Evolutionary conservation across 2,888 invertebrate species (phyloP).

Genomic region (Agrochola macilenta): DNA sequence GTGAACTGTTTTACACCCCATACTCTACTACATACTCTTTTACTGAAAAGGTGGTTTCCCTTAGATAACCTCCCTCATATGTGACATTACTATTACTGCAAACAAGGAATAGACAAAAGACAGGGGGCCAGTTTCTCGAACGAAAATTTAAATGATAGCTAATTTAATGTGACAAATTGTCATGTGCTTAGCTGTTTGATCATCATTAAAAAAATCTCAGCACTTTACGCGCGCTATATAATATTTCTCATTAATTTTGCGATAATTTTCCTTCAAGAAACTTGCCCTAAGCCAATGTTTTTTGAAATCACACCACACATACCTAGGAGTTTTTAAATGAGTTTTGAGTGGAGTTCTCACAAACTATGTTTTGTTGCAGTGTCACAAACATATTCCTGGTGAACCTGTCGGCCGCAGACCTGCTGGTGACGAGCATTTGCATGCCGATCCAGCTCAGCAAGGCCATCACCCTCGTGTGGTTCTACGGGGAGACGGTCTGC

Average conservation of each 20-base stretch:
- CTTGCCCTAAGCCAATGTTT: not conserved
- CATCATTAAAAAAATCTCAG: not conserved
- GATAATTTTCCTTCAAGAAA: not conserved
- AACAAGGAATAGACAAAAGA: too few species aligned
- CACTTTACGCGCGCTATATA: not conserved
- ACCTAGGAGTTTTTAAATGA: not conserved
- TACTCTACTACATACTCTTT: too few species aligned
- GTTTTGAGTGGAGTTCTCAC: slow-evolving; percentile 1
- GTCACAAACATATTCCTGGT: slow-evolving; percentile 94
- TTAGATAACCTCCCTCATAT: too few species aligned
- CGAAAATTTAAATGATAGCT: not conserved
- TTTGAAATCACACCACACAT: not conserved
- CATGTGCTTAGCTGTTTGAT: too few species aligned
- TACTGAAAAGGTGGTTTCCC: too few species aligned
- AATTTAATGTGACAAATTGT: not conserved
- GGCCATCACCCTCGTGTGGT: slow-evolving; percentile 93
- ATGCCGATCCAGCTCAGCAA: slow-evolving; percentile 94
- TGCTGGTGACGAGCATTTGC: slow-evolving; percentile 93
- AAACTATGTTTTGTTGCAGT: slow-evolving; percentile 86
- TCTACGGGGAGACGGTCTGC: slow-evolving; percentile 94
- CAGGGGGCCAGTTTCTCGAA: not conserved
- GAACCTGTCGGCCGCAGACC: slow-evolving; percentile 93
- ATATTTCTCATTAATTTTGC: not conserved
- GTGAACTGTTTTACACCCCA: too few species aligned
- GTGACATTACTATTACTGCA: not conserved